Conservation (phyloP, 35 echinoderm and acorn worm genomes). For the Diadema setosum region DNA sequence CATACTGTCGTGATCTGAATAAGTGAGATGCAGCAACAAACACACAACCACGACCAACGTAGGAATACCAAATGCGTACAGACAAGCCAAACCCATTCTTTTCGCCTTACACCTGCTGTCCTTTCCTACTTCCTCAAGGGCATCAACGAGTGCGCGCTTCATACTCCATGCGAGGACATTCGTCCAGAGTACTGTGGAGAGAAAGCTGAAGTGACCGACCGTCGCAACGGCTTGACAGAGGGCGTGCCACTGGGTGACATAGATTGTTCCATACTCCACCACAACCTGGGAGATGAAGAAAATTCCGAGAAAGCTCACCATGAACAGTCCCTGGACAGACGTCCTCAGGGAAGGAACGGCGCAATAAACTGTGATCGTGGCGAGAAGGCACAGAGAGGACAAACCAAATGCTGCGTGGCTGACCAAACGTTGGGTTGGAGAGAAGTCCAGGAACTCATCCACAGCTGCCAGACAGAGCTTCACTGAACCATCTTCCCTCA, state of each 20-base stretch:
- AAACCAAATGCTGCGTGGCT: background rate
- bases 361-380: background rate
- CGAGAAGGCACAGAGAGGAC: background rate
- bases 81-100: background rate
- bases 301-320: background rate
- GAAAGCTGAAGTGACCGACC: background rate
- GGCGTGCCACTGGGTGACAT: background rate
- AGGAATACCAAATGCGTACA: background rate
- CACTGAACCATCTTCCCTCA: background rate
- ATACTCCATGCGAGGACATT: background rate
- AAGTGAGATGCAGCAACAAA: background rate
- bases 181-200: background rate
- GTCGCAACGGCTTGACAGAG: background rate
- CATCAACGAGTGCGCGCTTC: background rate
- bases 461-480: background rate
- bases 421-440: background rate
- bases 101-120: background rate
- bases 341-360: background rate
- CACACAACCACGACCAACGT: background rate
- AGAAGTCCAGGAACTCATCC: background rate
- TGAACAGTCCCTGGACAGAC: background rate
- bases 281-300: background rate
- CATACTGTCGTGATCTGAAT: background rate
- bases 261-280: background rate
- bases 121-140: background rate